These are phyloP conservation scores for Philotrypesis tridentata DNA, from an alignment of 1,140 invertebrate species.

Conservation along the genomic window DNA sequence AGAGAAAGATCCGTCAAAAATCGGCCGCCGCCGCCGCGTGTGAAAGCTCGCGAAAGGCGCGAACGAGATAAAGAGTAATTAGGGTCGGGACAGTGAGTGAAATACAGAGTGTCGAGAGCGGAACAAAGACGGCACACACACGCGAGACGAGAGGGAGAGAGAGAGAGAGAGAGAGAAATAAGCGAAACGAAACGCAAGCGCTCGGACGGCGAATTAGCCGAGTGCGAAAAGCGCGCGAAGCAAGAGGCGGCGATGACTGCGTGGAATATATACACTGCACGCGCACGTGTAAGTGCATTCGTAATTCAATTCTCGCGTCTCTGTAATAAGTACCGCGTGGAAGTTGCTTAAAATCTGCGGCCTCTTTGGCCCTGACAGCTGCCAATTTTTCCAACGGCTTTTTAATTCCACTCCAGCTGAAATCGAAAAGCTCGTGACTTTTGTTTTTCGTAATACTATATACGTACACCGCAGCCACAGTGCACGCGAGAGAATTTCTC, in stretches of 20 bases:
- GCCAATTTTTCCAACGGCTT: neutral
- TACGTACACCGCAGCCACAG: neutral
- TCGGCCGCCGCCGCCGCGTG: too few relatives aligned
- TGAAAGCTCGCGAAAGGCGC: neutral
- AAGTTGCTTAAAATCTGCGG: too few relatives aligned
- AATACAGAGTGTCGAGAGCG: conserved; percentile 28
- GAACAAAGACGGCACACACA: conserved; percentile 24
- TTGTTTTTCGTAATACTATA: neutral
- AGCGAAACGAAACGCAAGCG: neutral
- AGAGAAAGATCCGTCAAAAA: too few relatives aligned
- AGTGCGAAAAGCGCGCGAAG: neutral
- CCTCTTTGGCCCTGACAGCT: neutral
- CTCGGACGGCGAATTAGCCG: neutral
- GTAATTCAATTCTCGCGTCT: neutral
- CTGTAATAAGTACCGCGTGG: too few relatives aligned
- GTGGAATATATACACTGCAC: neutral
- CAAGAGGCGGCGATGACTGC: neutral
- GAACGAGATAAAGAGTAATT: conserved; percentile 44
- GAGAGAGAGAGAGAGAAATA: too few relatives aligned
- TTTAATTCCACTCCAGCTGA: neutral
- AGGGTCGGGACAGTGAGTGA: conserved; percentile 34
- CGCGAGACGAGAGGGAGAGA: neutral
- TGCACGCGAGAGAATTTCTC: too few relatives aligned
- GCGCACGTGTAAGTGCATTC: neutral
- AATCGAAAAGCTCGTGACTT: neutral